phyloP scores from a whole-genome alignment of 1,140 invertebrate genomes.

The Globodera rostochiensis region DNA sequence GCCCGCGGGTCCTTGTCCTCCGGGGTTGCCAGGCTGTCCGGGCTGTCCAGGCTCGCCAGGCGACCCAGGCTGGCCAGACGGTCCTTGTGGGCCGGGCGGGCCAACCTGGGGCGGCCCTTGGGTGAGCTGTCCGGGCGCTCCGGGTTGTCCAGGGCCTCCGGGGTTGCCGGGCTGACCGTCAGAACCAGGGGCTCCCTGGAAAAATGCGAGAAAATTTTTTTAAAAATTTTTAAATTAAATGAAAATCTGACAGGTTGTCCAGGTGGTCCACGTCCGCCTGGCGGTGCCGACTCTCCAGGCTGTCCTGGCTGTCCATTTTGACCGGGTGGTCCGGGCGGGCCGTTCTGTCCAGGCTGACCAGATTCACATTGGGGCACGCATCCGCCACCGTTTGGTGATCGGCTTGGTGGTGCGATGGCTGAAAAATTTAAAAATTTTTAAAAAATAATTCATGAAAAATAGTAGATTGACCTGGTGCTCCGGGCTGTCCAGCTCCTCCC shows the following conservation, averaged over 20 bases:
- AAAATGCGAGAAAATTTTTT: too few species aligned
- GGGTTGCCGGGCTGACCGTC: slow-evolving; percentile 17
- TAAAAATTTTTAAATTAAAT: too few species aligned
- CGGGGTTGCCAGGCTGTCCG: not conserved
- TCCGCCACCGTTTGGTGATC: not conserved
- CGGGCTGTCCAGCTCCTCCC: slow-evolving; percentile 13
- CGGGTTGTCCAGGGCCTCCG: not conserved
- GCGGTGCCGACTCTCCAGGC: slow-evolving; percentile 36
- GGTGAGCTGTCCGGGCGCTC: not conserved
- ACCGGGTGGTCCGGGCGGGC: slow-evolving; percentile 44
- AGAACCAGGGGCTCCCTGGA: not conserved
- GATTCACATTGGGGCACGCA: not conserved
- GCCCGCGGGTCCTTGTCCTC: too few species aligned
- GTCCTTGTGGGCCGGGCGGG: slow-evolving; percentile 23
- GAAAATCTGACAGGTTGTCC: slow-evolving; percentile 27
- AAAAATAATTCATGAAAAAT: too few species aligned
- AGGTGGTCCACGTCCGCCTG: slow-evolving; percentile 34
- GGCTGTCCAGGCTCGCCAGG: too few species aligned
- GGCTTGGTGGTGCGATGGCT: not conserved
- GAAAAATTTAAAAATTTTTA: too few species aligned
- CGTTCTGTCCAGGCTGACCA: slow-evolving; percentile 29
- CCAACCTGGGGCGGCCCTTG: not conserved
- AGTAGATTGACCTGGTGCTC: not conserved
- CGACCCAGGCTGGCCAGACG: not conserved
- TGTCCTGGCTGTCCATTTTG: slow-evolving; percentile 38